Evolutionary conservation across 2,888 invertebrate species (phyloP), one percentile per base, ranked within the genome.

Genomic region (Philopedon plagiatum): DNA sequence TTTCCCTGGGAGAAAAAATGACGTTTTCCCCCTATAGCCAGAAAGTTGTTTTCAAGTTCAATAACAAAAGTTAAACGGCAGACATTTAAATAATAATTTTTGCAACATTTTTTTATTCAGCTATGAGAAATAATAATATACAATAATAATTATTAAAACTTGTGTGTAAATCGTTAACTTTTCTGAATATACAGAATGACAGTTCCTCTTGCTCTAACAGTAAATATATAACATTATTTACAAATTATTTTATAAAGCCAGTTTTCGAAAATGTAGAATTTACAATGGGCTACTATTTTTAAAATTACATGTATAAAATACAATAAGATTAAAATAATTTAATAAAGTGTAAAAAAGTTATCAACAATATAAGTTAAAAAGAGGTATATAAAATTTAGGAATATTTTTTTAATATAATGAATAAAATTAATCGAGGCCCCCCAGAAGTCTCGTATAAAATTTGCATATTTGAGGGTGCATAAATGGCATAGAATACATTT

Each of bases 221-320:
- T 78, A 80, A 81, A 81, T 81, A 81, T 81, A 80, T 80, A 80
- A 81, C 80, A 81, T 78, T 82, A 82, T 82, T 79, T 82, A 82
- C 82, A 82, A 78, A 78, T 78, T 75, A 78, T 26, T 57, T 58
- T 51, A 64, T 71, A 66, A 66, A 70, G 63, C 69, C 46, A 19
- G 56, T 34, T 63, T 62, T 54, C 29, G 15, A 44, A 44, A 19
- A 57, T 70, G 63, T 62, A 63, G 69, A 70, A 70, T 70, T 56
- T 63, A 62, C 56, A 70, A 70, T 70, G 57, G 44, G 63, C 56
- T 44, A 34, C 54, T 44, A 11, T 61, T 26, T 9, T 11, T 5
- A 26, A 41, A 21, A 44, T 8, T 23, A n/a, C n/a, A n/a, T n/a
- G n/a, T n/a, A 11, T 44, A 23, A 26, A 44, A 29, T 23, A 18